Conservation (phyloP, 2,113 vertebrate genomes). For the Hippoglossus stenolepis region DNA sequence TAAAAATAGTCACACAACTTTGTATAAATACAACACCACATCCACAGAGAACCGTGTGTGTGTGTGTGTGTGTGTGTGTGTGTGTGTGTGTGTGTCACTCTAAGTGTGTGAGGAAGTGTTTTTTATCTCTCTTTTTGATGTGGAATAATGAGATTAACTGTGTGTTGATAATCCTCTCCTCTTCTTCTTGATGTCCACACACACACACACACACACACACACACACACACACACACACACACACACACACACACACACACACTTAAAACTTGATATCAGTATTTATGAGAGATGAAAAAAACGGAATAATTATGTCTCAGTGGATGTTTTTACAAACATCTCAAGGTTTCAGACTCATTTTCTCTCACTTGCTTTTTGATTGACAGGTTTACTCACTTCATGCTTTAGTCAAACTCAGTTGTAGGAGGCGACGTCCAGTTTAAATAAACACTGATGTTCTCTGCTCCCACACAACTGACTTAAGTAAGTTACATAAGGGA, state of each 20-base stretch:
- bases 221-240: not conserved
- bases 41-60: not conserved
- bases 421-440: not conserved
- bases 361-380: not conserved
- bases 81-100: constrained; percentile 8
- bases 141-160: constrained; percentile 70
- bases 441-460: constrained; percentile 18
- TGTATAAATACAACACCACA: too few relatives aligned
- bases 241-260: not conserved
- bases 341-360: too few relatives aligned
- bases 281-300: too few relatives aligned
- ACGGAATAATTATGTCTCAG: too few relatives aligned
- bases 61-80: constrained; percentile 13
- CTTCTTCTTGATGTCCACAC: constrained; percentile 19
- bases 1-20: too few relatives aligned
- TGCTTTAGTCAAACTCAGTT: not conserved
- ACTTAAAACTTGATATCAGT: not conserved
- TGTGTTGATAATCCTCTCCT: constrained; percentile 64
- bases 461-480: constrained; percentile 2
- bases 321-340: too few relatives aligned
- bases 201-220: not conserved
- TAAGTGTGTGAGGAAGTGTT: not conserved
- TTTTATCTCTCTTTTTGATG: constrained; percentile 18
- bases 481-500: not conserved
- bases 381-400: not conserved